Base-by-base conservation (phyloP, 2,113 vertebrate genomes). In the Vulpes lagopus region DNA sequence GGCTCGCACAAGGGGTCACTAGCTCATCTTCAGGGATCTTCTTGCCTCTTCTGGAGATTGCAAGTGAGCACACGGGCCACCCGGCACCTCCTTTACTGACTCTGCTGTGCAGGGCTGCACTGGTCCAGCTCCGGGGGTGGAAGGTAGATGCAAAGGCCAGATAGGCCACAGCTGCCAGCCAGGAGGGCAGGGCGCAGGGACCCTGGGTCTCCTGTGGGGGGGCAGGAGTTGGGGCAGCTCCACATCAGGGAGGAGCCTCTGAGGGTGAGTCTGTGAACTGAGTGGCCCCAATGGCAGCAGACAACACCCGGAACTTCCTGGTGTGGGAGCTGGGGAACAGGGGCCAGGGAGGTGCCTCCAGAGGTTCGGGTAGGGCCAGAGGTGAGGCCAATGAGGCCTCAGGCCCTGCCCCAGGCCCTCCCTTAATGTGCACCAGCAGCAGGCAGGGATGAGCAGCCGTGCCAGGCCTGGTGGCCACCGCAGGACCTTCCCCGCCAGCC, bases 271-370 rank as follows among this genome's bases (percentile, higher is more conserved):
- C 38, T 57, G 49, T 82, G 84, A 90, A 14, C 73, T 83, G 67
- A 82, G 69, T 0, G 8, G 71, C 23, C 43, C 55, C 65, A 11
- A 11, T 0, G 7, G 53, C 35, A 35, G 9, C 12, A 38, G 25
- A 25, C 53, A 78, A 25, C 15, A 43, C 0, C 8, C 11, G 25
- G 53, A 59, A 55, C 49, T 69, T 67, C 15, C 19, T 4, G 59
- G 27, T 23, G 15, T 30, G 25, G 5, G 30, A 51, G 53, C 10
- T 3, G 32, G 76, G 30, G 62, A 76, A 15, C 59, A 84, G 69
- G 32, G 9, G 4, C 32, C 2, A 0, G 60, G 73, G 11, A 8
- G 2, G 0, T 19, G 10, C 64, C 12, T 15, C 23, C 73, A 27
- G 14, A 5, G 73, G 25, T 12, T 65, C 64, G 27, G 23, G 73